phyloP scores from a whole-genome alignment of 1,140 invertebrate species.

The Cheumatopsyche charites region DNA sequence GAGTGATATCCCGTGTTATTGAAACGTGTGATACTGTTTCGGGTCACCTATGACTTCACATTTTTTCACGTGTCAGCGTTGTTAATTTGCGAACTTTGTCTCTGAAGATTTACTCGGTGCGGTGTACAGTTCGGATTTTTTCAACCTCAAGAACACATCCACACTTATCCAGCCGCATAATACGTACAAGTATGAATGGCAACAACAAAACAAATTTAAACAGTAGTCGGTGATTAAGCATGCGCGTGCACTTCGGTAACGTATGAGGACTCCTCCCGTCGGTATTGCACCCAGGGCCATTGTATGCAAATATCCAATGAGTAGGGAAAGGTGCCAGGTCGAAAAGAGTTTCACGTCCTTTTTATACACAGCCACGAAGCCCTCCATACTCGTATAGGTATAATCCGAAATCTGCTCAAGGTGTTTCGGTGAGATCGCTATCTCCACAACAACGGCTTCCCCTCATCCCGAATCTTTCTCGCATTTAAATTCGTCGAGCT shows the following conservation, averaged over 20 bases:
- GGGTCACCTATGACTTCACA: too few species aligned
- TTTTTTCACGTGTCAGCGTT: too few species aligned
- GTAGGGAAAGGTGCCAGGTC: conserved; percentile 27
- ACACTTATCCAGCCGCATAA: background rate
- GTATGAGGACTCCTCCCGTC: conserved; percentile 30
- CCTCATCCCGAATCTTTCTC: background rate
- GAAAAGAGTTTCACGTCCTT: conserved; percentile 16
- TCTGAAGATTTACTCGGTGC: too few species aligned
- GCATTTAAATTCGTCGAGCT: background rate
- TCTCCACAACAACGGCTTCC: too few species aligned
- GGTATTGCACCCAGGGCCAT: conserved; percentile 47
- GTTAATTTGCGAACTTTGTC: too few species aligned
- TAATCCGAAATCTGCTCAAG: background rate
- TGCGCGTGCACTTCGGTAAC: conserved; percentile 42
- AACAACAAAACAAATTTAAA: conserved; percentile 44
- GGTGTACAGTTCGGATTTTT: too few species aligned
- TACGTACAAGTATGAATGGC: conserved; percentile 24
- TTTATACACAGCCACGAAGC: background rate
- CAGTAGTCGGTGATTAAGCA: conserved; percentile 46
- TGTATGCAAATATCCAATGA: conserved; percentile 44
- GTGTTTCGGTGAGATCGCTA: conserved; percentile 7
- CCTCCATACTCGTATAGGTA: too few species aligned
- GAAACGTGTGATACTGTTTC: too few species aligned
- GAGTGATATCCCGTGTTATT: too few species aligned
- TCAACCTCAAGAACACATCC: background rate